Evolutionary conservation across 2,888 invertebrate genomes (phyloP), one percentile per base, ranked within the genome.

Genomic region (Hylaea fasciaria): DNA sequence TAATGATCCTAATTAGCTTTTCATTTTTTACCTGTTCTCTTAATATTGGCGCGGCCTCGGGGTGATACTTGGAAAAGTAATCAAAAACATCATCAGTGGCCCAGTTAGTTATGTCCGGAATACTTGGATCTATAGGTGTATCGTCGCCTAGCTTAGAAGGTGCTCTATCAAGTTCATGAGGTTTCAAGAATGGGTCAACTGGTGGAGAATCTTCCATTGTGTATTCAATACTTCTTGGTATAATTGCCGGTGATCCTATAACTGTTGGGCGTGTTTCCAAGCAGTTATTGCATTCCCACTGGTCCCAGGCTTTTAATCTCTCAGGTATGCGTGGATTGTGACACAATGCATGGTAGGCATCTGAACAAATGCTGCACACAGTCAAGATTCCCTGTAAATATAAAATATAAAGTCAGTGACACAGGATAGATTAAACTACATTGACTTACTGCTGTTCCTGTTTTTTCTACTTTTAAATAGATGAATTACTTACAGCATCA

Each of bases 61-160:
- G 95, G 68, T 97, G 97, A 78, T 95, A 94, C 68, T 95, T 94
- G 0, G 92, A 89, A 76, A 98, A 96, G 85, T 96, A 98, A 51
- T 94, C 93, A 78, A 95, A 96, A 0, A 98, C 97, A 82, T 98
- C 96, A 63, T 96, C 95, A 16, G 95, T 94, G 0, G 95, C 94
- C 98, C 98, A 98, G 73, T 94, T 93, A 0, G 95, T 93, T 14
- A 96, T 96, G 82, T 97, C 96, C 1, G 97, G 97, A 73, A 96
- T 95, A 56, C 90, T 93, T 11, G 94, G 94, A 83, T 96, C 95
- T 62, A 95, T 88, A 22, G 88, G 86, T 14, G 83, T 86, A 58
- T 93, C 91, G 22, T 87, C 86, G 29, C 77, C 73, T 45, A 86
- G 66, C 68, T 90, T 90, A 22, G 88, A 88, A 44, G 83, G 81